Percentiles rank a stretch among this genome's conserved stretches.
Evolutionary conservation across 2,888 invertebrate species (phyloP).

Genomic region (Loripinus fragilis): DNA sequence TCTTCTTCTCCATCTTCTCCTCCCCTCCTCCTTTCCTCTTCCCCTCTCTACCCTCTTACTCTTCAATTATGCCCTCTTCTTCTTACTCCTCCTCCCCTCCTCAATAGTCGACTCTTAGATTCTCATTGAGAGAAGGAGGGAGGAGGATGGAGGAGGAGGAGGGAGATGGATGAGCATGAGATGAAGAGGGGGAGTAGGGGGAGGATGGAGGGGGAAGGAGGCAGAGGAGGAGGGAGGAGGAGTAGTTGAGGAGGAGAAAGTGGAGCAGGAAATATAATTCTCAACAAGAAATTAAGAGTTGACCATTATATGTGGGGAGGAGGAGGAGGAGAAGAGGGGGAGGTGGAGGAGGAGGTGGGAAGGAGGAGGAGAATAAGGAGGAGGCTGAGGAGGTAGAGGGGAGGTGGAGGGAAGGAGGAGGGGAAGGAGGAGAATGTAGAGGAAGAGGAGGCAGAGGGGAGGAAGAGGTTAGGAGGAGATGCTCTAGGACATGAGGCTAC

Average conservation of each 20-base stretch:
- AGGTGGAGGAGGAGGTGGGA: not conserved
- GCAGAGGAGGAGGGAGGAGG: not conserved
- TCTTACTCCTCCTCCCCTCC: too few species aligned
- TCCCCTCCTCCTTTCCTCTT: too few species aligned
- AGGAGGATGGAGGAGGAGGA: too few species aligned
- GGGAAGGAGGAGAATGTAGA: not conserved
- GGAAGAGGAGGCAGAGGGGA: not conserved
- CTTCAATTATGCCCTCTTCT: too few species aligned
- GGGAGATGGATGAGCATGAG: not conserved
- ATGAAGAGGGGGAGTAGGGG: too few species aligned
- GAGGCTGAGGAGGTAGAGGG: too few species aligned
- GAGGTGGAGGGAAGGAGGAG: not conserved
- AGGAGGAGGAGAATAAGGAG: not conserved
- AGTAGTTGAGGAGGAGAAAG: not conserved
- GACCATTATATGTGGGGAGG: too few species aligned
- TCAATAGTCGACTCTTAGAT: too few species aligned
- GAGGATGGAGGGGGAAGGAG: not conserved
- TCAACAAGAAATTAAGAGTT: not conserved
- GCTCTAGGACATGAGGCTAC: too few species aligned
- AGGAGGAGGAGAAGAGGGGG: not conserved
- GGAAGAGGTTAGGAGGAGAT: not conserved
- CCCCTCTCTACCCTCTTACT: too few species aligned
- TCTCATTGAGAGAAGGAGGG: not conserved
- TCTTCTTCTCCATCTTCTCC: too few species aligned
- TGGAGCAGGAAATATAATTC: not conserved